A percentile compares a stretch with the other conserved stretches of the same genome.
Conservation (phyloP, 2,888 invertebrate species). For the Idaea dimidiata region DNA sequence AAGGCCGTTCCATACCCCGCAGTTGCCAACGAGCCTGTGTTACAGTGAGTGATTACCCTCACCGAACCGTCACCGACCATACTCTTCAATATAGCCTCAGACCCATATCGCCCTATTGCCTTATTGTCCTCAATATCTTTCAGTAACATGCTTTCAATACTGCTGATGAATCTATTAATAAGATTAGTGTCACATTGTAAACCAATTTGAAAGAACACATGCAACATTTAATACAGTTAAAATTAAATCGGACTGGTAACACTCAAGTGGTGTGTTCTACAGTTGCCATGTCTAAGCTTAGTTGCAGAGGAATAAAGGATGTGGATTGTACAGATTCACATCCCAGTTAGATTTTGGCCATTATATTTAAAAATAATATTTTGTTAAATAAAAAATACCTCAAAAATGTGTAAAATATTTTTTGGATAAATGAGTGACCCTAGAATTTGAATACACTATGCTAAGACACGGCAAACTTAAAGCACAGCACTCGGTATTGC, state of each 20-base stretch:
- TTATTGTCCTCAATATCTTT: constrained; percentile 94
- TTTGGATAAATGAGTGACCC: not conserved
- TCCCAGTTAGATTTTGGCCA: too few relatives aligned
- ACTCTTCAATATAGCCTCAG: constrained; percentile 85
- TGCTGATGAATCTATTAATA: constrained; percentile 84
- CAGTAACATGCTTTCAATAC: constrained; percentile 90
- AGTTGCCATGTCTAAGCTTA: too few relatives aligned
- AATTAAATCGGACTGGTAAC: not conserved
- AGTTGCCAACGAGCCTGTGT: constrained; percentile 98
- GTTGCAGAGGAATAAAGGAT: too few relatives aligned
- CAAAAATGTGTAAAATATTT: too few relatives aligned
- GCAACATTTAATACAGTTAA: constrained; percentile 16
- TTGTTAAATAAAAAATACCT: too few relatives aligned
- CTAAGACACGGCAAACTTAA: not conserved
- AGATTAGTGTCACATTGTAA: constrained; percentile 35
- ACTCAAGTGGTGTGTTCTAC: too few relatives aligned
- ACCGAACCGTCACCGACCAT: constrained; percentile 82
- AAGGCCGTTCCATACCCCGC: constrained; percentile 98
- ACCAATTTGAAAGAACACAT: constrained; percentile 8
- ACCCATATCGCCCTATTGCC: constrained; percentile 92
- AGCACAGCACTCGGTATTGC: not conserved
- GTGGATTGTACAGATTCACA: too few relatives aligned
- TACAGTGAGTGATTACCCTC: constrained; percentile 96
- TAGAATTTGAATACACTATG: not conserved
- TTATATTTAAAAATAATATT: too few relatives aligned